phyloP scores from a whole-genome alignment of 2,888 invertebrate species.

The Caenorhabditis sulstoni region DNA sequence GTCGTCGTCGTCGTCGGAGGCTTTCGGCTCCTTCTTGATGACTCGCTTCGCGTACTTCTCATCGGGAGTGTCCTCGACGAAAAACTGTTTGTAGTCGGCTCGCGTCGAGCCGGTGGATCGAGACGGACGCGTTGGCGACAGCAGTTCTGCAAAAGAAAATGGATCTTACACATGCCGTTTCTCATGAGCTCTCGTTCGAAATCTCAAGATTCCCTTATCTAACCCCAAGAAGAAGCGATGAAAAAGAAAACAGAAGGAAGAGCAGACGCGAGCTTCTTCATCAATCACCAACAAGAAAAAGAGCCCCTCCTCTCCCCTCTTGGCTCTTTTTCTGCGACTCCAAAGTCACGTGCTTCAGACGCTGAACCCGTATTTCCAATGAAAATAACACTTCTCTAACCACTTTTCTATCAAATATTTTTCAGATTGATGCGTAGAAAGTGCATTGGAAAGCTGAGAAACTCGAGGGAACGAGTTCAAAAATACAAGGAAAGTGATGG shows the following conservation, averaged over 20 bases:
- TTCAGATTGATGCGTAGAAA: too few relatives aligned
- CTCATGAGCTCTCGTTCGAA: too few relatives aligned
- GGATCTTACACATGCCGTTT: too few relatives aligned
- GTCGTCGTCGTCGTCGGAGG: slow-evolving; percentile 14
- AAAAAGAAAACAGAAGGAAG: background rate
- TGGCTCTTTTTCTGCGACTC: too few relatives aligned
- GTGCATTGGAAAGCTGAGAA: too few relatives aligned
- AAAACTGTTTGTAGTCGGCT: slow-evolving; percentile 42
- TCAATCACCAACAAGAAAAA: background rate
- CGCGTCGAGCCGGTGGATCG: slow-evolving; percentile 7
- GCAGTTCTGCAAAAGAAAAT: slow-evolving; percentile 35
- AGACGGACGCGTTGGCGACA: slow-evolving; percentile 34
- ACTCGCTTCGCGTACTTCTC: slow-evolving; percentile 54
- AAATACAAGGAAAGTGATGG: background rate
- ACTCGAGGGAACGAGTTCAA: too few relatives aligned
- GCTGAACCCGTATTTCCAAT: too few relatives aligned
- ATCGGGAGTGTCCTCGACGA: slow-evolving; percentile 69
- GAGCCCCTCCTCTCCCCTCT: too few relatives aligned
- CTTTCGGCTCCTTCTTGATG: slow-evolving; percentile 14
- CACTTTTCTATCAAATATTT: too few relatives aligned
- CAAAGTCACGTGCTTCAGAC: too few relatives aligned
- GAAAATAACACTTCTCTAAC: background rate
- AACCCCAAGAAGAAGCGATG: too few relatives aligned
- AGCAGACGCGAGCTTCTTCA: background rate
- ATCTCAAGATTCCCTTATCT: too few relatives aligned